Evolutionary conservation across 2,797 vertebrate species (phyloP), one percentile per base, ranked within the genome.

Genomic region (Telmatherina bonti): DNA sequence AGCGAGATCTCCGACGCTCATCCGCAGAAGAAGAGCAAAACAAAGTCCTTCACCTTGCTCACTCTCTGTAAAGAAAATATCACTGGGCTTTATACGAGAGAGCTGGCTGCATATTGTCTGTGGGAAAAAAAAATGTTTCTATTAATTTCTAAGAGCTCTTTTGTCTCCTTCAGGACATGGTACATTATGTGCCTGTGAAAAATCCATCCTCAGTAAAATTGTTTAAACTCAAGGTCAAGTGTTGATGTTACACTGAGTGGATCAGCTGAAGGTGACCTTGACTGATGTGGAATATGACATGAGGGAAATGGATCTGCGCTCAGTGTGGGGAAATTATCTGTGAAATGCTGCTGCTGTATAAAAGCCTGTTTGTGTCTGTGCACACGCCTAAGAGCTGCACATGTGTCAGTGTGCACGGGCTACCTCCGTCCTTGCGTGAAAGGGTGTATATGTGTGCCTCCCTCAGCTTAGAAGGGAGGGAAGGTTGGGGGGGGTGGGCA

Each of bases 181-280:
- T 76, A 68, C 86, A 89, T 91, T 87, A 90, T 87, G 85, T 82
- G 80, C 85, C 86, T 63, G 53, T 87, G 85, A 83, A 90, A 89
- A 91, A 92, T 87, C 90, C 87, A 91, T 91, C 88, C 84, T 79
- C 80, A 53, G 72, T 78, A 88, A 91, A 89, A 89, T 70, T 85
- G 85, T 87, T 90, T 87, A 88, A 89, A 86, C 89, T 84, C 89
- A 92, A 93, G 91, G 89, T 92, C 90, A 92, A 90, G 87, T 74
- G 85, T 85, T 83, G 88, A 82, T 85, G 86, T 81, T 88, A 67
- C 76, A 73, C 78, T 59, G 84, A 83, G 77, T 85, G 86, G 78
- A 86, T 86, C 73, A 80, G 85, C 83, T 85, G 81, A 89, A 91
- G 89, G 90, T 92, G 89, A 93, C 91, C 91, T 93, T 93, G 90